Conservation (phyloP, 2,888 invertebrate species). For the Halictus quadricinctus region DNA sequence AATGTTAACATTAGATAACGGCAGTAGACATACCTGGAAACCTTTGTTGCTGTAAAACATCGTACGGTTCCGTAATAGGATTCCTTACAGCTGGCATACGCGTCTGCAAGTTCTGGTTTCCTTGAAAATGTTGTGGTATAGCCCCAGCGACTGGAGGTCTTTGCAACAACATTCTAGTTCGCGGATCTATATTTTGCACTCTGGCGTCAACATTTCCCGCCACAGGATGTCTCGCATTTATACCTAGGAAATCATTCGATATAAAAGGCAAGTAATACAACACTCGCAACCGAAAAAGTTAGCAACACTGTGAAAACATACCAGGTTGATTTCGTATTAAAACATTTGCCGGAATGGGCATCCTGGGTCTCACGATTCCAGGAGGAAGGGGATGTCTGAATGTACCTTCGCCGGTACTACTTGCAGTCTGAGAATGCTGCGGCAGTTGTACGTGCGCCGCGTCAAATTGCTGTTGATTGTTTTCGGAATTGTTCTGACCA, state of each 20-base stretch:
- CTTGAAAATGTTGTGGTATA: slow-evolving; percentile 78
- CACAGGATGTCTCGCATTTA: slow-evolving; percentile 75
- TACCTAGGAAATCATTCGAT: slow-evolving; percentile 64
- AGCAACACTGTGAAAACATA: slow-evolving; percentile 47
- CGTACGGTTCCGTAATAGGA: slow-evolving; percentile 77
- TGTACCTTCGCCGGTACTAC: slow-evolving; percentile 84
- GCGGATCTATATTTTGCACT: slow-evolving; percentile 83
- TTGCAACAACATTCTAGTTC: slow-evolving; percentile 84
- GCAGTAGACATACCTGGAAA: slow-evolving; percentile 72
- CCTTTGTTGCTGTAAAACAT: slow-evolving; percentile 77
- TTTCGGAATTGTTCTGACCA: slow-evolving; percentile 71
- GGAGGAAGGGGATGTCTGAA: slow-evolving; percentile 89
- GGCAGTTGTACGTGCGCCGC: slow-evolving; percentile 74
- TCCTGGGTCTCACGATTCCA: slow-evolving; percentile 83
- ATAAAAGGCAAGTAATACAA: not conserved
- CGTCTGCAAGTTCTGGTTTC: slow-evolving; percentile 76
- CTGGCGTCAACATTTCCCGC: slow-evolving; percentile 81
- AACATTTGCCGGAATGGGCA: slow-evolving; percentile 81
- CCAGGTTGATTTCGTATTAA: slow-evolving; percentile 78
- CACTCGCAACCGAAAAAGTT: not conserved
- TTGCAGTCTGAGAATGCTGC: slow-evolving; percentile 75
- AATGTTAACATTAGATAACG: not conserved
- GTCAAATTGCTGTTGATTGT: slow-evolving; percentile 76
- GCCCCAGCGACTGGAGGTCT: slow-evolving; percentile 81
- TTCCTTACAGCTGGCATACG: slow-evolving; percentile 77